Percentiles rank a stretch among this genome's conserved stretches.
These are phyloP conservation scores for Microplitis mediator DNA, from an alignment of 1,140 invertebrate genomes.

Conservation along the genomic window DNA sequence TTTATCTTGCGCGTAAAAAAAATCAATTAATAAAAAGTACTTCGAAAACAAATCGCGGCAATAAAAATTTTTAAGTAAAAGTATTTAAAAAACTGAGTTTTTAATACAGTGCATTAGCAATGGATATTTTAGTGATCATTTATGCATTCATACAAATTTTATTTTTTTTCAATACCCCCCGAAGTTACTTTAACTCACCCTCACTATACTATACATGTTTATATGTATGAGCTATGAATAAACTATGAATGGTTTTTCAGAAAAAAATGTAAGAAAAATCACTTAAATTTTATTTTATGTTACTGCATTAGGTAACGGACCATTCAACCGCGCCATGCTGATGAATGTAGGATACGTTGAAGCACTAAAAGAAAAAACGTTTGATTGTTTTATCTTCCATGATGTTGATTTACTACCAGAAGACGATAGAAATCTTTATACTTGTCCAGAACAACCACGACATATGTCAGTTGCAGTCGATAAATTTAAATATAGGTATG, in stretches of 20 bases:
- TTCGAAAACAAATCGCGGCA: no score
- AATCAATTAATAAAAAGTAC: no score
- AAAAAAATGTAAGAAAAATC: neutral
- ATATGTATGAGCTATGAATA: conserved; percentile 6
- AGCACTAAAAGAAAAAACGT: conserved; percentile 76
- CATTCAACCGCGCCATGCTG: conserved; percentile 90
- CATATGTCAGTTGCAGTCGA: conserved; percentile 96
- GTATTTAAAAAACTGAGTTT: no score
- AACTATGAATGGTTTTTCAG: neutral
- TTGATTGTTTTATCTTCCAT: conserved; percentile 94
- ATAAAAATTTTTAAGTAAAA: no score
- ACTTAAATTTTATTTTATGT: neutral
- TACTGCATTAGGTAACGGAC: conserved; percentile 64
- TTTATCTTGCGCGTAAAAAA: no score
- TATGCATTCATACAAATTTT: no score
- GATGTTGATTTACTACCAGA: conserved; percentile 94
- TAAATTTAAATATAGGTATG: conserved; percentile 82
- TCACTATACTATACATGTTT: neutral
- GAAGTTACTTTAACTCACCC: neutral
- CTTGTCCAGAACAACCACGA: conserved; percentile 85
- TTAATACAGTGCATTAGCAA: no score
- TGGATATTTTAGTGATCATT: no score
- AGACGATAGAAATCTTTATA: conserved; percentile 91
- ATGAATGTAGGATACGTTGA: conserved; percentile 96
- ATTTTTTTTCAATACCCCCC: no score